Evolutionary conservation across 2,797 vertebrate species (phyloP).

Genomic region (Natrix natrix): DNA sequence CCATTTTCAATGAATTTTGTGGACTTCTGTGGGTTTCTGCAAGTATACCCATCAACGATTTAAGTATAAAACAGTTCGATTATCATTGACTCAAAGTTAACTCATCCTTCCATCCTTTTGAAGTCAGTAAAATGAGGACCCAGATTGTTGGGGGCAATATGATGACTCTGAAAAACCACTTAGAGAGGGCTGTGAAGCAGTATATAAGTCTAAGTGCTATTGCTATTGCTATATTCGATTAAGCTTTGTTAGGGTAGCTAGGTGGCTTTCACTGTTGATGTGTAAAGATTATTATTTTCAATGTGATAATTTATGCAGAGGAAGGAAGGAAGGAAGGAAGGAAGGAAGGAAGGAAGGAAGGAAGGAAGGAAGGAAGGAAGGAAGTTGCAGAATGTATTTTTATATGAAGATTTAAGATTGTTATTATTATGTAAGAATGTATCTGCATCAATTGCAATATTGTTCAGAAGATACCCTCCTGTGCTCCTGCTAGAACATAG

Average conservation of each 20-base stretch:
- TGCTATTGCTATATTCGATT: slow-evolving; percentile 21
- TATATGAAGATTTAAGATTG: not conserved
- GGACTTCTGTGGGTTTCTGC: slow-evolving; percentile 22
- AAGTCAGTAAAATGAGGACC: not conserved
- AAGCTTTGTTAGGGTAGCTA: not conserved
- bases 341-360: not conserved
- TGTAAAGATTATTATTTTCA: not conserved
- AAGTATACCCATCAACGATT: not conserved
- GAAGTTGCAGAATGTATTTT: not conserved
- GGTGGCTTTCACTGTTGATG: slow-evolving; percentile 17
- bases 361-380: not conserved
- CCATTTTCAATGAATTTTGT: slow-evolving; percentile 31
- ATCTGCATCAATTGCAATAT: not conserved
- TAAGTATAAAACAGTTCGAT: not conserved
- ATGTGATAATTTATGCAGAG: not conserved
- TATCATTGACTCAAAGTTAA: not conserved
- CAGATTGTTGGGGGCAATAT: not conserved
- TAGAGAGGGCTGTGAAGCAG: not conserved
- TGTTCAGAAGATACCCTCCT: not conserved
- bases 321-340: not conserved
- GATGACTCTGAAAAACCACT: not conserved
- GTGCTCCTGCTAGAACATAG: not conserved
- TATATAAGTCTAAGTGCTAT: not conserved
- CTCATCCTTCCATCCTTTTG: not conserved
- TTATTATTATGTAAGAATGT: not conserved